phyloP scores from a whole-genome alignment of 2,888 invertebrate genomes.

The Epicampocera succincta region DNA sequence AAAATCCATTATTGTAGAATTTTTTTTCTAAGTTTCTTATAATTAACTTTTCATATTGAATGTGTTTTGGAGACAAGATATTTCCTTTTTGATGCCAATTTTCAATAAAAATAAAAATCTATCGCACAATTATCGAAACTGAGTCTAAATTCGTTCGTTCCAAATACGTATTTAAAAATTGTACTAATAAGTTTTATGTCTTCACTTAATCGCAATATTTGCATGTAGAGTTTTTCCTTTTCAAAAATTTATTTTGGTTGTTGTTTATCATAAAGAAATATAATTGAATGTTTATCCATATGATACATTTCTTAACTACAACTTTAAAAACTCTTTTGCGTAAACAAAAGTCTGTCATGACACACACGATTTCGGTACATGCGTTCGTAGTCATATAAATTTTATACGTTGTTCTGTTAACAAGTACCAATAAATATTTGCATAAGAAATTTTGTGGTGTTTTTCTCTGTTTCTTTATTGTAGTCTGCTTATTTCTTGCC shows the following conservation, averaged over 20 bases:
- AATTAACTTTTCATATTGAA: too few species aligned
- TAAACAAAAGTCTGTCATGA: background rate
- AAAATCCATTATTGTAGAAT: too few species aligned
- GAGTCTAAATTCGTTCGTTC: too few species aligned
- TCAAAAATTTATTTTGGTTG: background rate
- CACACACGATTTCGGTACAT: background rate
- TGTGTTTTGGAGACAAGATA: too few species aligned
- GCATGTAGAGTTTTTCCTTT: background rate
- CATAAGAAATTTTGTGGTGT: constrained; percentile 38
- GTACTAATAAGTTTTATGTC: too few species aligned
- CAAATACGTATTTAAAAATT: too few species aligned
- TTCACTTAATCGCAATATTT: too few species aligned
- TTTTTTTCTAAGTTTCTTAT: too few species aligned
- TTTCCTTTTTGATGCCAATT: too few species aligned
- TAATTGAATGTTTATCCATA: constrained; percentile 12
- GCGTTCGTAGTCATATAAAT: constrained; percentile 4
- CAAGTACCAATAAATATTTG: constrained; percentile 28
- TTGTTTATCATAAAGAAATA: background rate
- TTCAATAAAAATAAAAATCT: too few species aligned
- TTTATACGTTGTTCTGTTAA: constrained; percentile 28
- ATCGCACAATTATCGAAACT: too few species aligned
- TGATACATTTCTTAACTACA: constrained; percentile 5
- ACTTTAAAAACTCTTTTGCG: background rate
- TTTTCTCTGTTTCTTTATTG: constrained; percentile 37
- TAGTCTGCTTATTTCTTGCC: constrained; percentile 29